These are phyloP conservation scores for Dolichotis patagonum DNA, from an alignment of 2,113 vertebrate species.

Conservation along the genomic window DNA sequence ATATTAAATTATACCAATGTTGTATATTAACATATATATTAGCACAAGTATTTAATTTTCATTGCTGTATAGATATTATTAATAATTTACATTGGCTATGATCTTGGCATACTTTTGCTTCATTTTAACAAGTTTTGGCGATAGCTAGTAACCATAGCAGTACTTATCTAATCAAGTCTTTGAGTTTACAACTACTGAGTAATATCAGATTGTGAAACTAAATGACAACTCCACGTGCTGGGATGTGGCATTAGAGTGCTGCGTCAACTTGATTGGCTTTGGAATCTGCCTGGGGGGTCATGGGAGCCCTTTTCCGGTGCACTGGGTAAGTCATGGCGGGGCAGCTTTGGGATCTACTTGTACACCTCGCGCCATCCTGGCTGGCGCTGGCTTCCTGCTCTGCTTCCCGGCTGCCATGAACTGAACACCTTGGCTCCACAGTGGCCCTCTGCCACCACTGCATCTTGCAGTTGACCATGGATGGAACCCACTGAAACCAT, in stretches of 20 bases:
- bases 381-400: background rate
- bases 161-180: background rate
- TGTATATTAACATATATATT: background rate
- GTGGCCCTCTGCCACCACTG: background rate
- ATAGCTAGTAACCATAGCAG: background rate
- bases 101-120: background rate
- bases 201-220: background rate
- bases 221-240: background rate
- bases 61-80: background rate
- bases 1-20: background rate
- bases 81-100: background rate
- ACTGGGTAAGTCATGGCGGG: background rate
- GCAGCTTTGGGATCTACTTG: background rate
- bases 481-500: background rate
- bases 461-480: background rate
- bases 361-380: background rate
- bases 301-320: background rate
- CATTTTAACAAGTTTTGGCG: background rate
- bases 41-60: background rate
- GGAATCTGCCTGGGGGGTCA: background rate
- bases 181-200: background rate
- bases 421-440: background rate
- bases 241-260: background rate
- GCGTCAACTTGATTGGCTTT: background rate
- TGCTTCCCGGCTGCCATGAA: background rate